Base-by-base conservation (phyloP, 2,888 invertebrate species). In the Polyommatus iphigenia region DNA sequence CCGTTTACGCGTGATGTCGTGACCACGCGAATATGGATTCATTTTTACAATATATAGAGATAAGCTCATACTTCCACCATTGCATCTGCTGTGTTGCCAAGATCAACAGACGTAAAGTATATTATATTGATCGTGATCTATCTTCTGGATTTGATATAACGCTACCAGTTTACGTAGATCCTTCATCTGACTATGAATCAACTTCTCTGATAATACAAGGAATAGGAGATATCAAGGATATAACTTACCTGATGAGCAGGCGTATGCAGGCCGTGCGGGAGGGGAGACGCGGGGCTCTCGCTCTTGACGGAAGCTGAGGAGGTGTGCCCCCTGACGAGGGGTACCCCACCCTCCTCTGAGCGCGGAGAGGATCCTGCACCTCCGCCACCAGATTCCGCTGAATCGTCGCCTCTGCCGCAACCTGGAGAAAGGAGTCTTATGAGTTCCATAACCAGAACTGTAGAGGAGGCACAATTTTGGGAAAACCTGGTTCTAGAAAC, bases 241-340 rank as follows among this genome's bases (percentile, higher is more conserved):
- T 67, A 32, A 15, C 67, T 29, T 72, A 94, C 94, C 90, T 94
- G 94, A 86, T 94, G 93, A 29, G 92, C 92, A 80, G 93, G 86
- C 73, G 91, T 93, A 80, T 93, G 93, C 59, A 93, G 76, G 0
- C 90, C 90, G 77, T 89, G 90, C 0, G 94, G 94, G 20, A 92
- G 82, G 0, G 94, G 94, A 0, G 94, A 94, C 0, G 94, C 94
- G n/a, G 95, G 95, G 4, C 95, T 95, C 91, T 98, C 98, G 67
- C 98, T 98, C 91, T 98, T 98, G 83, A 98, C 97, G 80, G 98
- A 98, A 0, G 98, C 98, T 83, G 98, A 98, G 41, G 98, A 98
- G 0, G 97, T 97, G 86, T 98, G 98, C 1, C 96, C 96, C 4
- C 98, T 95, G 85, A 97, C 96, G 50, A 88, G 81, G 0, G 92